Evolutionary conservation across 2,113 vertebrate genomes (phyloP).

Genomic region (Emydura subglobosa): DNA sequence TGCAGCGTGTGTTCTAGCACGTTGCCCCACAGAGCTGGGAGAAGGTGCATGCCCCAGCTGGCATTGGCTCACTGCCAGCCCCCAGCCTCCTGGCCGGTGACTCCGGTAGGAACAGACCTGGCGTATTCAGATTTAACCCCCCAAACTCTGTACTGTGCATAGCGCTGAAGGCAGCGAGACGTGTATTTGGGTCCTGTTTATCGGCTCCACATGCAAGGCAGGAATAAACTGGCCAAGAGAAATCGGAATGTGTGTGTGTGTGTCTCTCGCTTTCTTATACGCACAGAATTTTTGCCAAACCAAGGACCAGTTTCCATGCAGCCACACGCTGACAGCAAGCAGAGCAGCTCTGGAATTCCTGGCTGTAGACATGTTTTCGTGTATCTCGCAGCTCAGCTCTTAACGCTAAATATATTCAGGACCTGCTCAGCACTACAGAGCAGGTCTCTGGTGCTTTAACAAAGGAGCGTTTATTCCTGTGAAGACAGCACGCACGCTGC

Average conservation of each 20-base stretch:
- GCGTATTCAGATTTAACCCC: background rate
- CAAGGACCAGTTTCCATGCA: background rate
- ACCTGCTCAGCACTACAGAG: background rate
- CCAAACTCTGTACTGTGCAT: background rate
- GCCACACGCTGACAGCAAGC: background rate
- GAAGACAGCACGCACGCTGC: background rate
- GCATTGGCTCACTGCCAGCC: background rate
- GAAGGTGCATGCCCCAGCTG: background rate
- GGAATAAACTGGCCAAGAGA: background rate
- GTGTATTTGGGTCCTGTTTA: background rate
- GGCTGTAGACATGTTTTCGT: no score
- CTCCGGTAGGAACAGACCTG: background rate
- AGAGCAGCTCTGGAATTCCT: background rate
- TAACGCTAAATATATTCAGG: background rate
- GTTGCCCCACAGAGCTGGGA: background rate
- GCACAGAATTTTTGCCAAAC: background rate
- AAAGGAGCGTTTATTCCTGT: background rate
- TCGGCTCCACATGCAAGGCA: background rate
- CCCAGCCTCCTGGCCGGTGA: background rate
- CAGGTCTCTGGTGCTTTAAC: background rate
- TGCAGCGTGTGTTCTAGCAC: background rate
- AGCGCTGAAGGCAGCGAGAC: background rate
- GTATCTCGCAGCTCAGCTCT: background rate
- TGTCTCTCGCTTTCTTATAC: rapidly evolving
- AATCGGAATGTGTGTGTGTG: background rate